Evolutionary conservation across 2,113 vertebrate species (phyloP), one percentile per base, ranked within the genome.

Genomic region (Xiphophorus couchianus): DNA sequence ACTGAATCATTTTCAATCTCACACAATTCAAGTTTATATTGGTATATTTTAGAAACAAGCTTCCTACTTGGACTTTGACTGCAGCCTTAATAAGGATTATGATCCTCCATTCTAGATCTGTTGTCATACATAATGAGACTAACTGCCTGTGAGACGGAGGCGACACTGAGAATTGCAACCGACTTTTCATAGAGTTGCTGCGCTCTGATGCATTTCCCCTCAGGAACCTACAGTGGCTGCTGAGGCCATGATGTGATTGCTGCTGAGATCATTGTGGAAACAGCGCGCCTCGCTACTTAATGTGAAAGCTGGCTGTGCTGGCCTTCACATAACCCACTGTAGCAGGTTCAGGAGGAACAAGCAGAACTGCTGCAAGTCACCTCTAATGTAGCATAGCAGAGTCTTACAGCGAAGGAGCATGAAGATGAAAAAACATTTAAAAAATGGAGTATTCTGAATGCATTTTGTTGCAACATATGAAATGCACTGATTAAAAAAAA

Each of bases 171-270:
- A 39, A 39, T 62, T 30, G 44, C 22, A 30, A 37, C 35, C 25
- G 4, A 14, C 35, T 42, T 71, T 29, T 37, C 58, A 42, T 19
- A 28, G 28, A 31, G 67, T 54, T 25, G 67, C 29, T 69, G 35
- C 5, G 11, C n/a, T 62, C 28, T 71, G 60, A 28, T 73, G 37
- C 35, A 63, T 73, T 73, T 73, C 62, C n/a, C 27, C 37, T 73
- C 60, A 13, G 61, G 60, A 28, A 22, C 10, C 25, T 28, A 37
- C 37, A 62, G 35, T 19, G 33, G 35, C 27, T 14, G 69, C 39
- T 71, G 42, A 44, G 42, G 60, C 60, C 37, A 19, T 63, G 70
- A 42, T 72, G 58, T 28, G n/a, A 27, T 28, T 13, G 37, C 58
- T 44, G 70, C 37, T 30, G 70, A 30, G 60, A 30, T 73, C 60